Conservation (phyloP, 1,140 invertebrate genomes). For the Calephelis nemesis region DNA sequence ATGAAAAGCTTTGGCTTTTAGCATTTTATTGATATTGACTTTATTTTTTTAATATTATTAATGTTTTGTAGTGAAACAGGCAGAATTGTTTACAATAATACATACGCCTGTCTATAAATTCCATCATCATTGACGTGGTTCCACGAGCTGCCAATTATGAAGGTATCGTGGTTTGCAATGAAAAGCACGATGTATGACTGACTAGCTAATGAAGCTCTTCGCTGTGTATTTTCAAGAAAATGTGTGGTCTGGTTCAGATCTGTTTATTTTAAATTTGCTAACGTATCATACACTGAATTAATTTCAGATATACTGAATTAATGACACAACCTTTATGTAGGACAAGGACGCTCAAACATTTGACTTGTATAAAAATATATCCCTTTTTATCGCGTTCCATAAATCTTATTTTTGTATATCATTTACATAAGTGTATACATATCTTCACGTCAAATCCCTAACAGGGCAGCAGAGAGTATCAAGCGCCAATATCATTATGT, state of each 20-base stretch:
- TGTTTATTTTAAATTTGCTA: constrained; percentile 2
- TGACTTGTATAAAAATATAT: not conserved
- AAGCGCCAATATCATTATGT: too few relatives aligned
- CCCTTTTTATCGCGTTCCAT: too few relatives aligned
- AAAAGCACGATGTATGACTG: constrained; percentile 1
- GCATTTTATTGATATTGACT: too few relatives aligned
- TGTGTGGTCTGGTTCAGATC: constrained; percentile 1
- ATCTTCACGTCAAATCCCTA: too few relatives aligned
- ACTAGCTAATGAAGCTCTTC: not conserved
- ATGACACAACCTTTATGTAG: not conserved
- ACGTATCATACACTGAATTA: not conserved
- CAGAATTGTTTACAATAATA: too few relatives aligned
- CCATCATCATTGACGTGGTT: not conserved
- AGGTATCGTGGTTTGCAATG: not conserved
- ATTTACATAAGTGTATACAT: too few relatives aligned
- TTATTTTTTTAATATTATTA: too few relatives aligned
- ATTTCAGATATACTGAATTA: not conserved
- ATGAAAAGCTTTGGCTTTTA: too few relatives aligned
- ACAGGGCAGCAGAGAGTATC: too few relatives aligned
- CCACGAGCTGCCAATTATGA: not conserved
- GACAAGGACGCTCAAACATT: not conserved
- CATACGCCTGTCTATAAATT: not conserved
- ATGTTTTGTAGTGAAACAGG: too few relatives aligned
- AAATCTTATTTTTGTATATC: too few relatives aligned
- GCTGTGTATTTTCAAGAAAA: constrained; percentile 2